A percentile compares a stretch with the other conserved stretches of the same genome.
These are phyloP conservation scores for Thamnophis elegans DNA, from an alignment of 2,797 vertebrate species.

Conservation along the genomic window DNA sequence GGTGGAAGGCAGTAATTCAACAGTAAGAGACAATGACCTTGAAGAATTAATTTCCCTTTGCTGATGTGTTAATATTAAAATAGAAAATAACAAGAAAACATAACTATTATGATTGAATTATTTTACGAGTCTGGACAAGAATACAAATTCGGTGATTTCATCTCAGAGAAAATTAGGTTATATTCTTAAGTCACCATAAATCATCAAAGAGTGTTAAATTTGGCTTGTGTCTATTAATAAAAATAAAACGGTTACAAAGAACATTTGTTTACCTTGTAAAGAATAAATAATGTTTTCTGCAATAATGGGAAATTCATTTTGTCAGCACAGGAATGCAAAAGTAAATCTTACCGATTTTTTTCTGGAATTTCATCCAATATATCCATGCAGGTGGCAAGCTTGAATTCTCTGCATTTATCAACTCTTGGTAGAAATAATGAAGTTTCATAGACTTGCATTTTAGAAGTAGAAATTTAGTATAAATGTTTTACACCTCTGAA, in stretches of 20 bases:
- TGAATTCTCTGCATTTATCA: not conserved
- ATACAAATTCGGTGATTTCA: not conserved
- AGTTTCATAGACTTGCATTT: not conserved
- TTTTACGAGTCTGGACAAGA: not conserved
- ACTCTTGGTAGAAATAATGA: not conserved
- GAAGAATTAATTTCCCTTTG: slow-evolving; percentile 8
- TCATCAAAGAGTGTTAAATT: not conserved
- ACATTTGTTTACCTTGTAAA: not conserved
- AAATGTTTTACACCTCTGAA: not conserved
- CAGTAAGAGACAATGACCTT: not conserved
- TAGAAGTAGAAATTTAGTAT: not conserved
- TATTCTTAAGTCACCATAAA: slow-evolving; percentile 19
- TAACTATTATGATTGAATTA: not conserved
- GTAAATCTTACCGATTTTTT: not conserved
- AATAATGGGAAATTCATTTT: not conserved
- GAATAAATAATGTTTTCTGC: slow-evolving; percentile 17
- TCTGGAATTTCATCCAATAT: not conserved
- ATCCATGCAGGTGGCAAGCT: not conserved
- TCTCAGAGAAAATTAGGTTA: not conserved
- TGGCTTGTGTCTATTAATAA: not conserved
- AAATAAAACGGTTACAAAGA: not conserved
- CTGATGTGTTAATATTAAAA: slow-evolving; percentile 1
- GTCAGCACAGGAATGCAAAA: slow-evolving; percentile 12
- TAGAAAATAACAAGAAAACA: not conserved
- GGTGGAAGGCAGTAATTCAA: not conserved